These are phyloP conservation scores for Drosophila bipectinata DNA, from an alignment of 1,140 invertebrate genomes.

Conservation along the genomic window DNA sequence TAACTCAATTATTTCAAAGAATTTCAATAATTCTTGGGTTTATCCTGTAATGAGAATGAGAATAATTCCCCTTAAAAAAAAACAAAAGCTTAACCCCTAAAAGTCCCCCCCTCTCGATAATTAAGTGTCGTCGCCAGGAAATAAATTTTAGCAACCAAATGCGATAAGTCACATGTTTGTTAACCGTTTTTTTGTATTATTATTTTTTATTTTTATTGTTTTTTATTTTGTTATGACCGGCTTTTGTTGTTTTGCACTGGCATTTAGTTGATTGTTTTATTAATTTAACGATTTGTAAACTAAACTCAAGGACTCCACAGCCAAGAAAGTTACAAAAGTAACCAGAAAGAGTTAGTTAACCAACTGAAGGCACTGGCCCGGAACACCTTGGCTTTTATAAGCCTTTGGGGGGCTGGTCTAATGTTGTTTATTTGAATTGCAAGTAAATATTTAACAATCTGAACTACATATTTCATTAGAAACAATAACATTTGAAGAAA, in stretches of 20 bases:
- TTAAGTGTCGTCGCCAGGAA: constrained; percentile 39
- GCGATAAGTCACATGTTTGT: constrained; percentile 48
- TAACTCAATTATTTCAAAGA: no score
- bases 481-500: constrained; percentile 10
- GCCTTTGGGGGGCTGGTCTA: neutral
- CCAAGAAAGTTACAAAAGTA: no score
- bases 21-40: no score
- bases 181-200: constrained; percentile 3
- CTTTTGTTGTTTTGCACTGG: constrained; percentile 27
- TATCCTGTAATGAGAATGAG: no score
- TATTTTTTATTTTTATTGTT: neutral
- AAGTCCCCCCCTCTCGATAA: constrained; percentile 18
- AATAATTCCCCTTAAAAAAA: no score
- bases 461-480: neutral
- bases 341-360: no score
- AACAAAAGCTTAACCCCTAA: neutral
- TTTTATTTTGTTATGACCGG: constrained; percentile 24
- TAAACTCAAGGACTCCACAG: no score
- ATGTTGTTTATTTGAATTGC: neutral
- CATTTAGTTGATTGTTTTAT: constrained; percentile 28
- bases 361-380: neutral
- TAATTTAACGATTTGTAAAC: constrained; percentile 20
- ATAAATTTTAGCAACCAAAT: constrained; percentile 37
- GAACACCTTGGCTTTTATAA: neutral
- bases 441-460: neutral